Base-by-base conservation (phyloP, 1,140 invertebrate genomes). In the Aphis gossypii region DNA sequence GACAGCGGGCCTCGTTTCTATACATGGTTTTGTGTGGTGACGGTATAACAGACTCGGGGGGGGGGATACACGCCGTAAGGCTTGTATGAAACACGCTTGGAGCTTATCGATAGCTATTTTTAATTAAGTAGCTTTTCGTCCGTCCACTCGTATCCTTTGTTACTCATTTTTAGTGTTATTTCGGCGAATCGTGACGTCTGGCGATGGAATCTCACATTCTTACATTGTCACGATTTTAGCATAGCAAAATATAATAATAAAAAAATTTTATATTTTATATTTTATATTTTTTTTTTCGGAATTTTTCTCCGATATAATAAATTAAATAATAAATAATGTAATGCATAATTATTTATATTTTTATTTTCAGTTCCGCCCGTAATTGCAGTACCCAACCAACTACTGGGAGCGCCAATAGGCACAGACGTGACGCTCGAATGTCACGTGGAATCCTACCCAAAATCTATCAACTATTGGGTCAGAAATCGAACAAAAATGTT, bases 401-500 rank as follows among this genome's bases (percentile, higher is more conserved):
- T 98, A 95, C 97, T 98, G 60, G 97, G 98, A 23, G 98, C 98
- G 68, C 98, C 98, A 30, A 95, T 98, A 92, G 97, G 97, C 87
- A 98, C 97, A 94, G 97, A 98, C 95, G 97, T 99, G 93, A 97
- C 97, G 23, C 96, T 99, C 90, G 98, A 98, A 95, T 99, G 98
- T 95, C 96, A 97, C 95, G 97, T 98, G 48, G 98, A 98, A 95
- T 98, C 98, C 21, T 98, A 97, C 92, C 98, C 98, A 21, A 97
- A 97, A 95, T 97, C 97, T 94, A 97, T 98, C 95, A 98, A 98
- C 96, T 98, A 98, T 95, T 99, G 98, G 98, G 96, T 97, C 94
- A 96, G 96, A 44, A 93, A 95, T 44, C 94, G 86, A 68, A 92
- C 90, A 46, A 94, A 94, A 68, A 94, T 90, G 86, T 41, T 93